Base-by-base conservation (phyloP, 2,797 vertebrate species). In the Pelodytes ibericus region DNA sequence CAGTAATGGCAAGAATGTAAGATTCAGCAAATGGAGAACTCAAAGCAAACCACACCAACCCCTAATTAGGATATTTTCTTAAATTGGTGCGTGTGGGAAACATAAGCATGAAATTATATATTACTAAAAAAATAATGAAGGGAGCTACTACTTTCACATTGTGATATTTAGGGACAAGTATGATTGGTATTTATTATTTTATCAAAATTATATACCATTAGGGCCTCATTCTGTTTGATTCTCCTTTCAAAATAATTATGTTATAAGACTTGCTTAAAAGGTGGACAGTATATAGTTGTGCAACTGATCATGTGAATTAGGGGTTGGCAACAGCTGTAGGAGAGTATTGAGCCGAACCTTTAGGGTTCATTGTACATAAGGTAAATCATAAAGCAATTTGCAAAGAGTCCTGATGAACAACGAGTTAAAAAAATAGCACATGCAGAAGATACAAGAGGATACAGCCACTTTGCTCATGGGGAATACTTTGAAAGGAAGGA, bases 11-110 rank as follows among this genome's bases (percentile, higher is more conserved):
- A 72, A 1, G n/a, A 51, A 71, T 24, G 3, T 26, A 80, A 76
- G 41, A 22, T 1, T 47, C 24, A 39, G 18, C 24, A 27, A 51
- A 63, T 13, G 26, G 4, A 25, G 30, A 71, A 71, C 41, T 49
- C 64, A 30, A 59, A 49, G 61, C 36, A 49, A 65, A 57, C 61
- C 56, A 71, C 53, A 72, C 18, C 72, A 77, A 77, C 62, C 61
- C 62, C n/a, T 72, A 66, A 72, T 77, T 77, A 77, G n/a, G 31
- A 77, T 51, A 64, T 77, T 77, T 77, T 59, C 33, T 60, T 24
- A 72, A 77, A 77, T 58, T 72, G 61, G 27, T 77, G 68, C 39
- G 53, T 77, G 75, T 77, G 75, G 61, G 69, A 77, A 77, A 72
- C 58, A 24, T 72, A 39, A 53, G 57, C 56, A 59, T 49, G 53